phyloP scores from a whole-genome alignment of 2,888 invertebrate species.

The Torymus tubicola region DNA sequence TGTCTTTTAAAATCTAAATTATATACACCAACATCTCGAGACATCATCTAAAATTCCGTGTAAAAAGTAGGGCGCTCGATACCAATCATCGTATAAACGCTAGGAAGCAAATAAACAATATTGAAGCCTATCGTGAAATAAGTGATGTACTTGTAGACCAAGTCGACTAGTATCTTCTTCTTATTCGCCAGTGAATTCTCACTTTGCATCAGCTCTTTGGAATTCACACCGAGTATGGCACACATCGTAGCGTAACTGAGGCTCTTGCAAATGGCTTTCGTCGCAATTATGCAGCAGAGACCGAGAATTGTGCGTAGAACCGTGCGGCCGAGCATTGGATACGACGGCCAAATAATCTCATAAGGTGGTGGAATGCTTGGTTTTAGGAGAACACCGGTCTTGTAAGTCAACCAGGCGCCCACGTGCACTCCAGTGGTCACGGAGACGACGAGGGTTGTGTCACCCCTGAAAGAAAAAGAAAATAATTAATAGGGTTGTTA shows the following conservation, averaged over 20 bases:
- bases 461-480: conserved; percentile 82
- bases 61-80: conserved; percentile 91
- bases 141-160: conserved; percentile 89
- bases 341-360: conserved; percentile 87
- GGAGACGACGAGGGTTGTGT: conserved; percentile 92
- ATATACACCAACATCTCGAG: conserved; percentile 6
- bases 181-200: conserved; percentile 83
- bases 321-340: conserved; percentile 83
- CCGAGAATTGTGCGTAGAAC: conserved; percentile 86
- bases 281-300: conserved; percentile 84
- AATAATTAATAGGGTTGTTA: too few relatives aligned
- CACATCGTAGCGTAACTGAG: conserved; percentile 84
- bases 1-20: too few relatives aligned
- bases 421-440: conserved; percentile 87
- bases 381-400: conserved; percentile 83
- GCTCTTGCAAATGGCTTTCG: conserved; percentile 83
- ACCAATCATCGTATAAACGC: conserved; percentile 84
- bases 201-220: conserved; percentile 82
- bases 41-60: conserved; percentile 83
- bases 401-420: conserved; percentile 92
- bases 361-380: conserved; percentile 84
- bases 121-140: conserved; percentile 89
- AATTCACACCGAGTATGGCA: conserved; percentile 83
- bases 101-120: conserved; percentile 86
- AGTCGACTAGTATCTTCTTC: conserved; percentile 87